Evolutionary conservation across 2,113 vertebrate species (phyloP), one percentile per base, ranked within the genome.

Genomic region (Miniopterus natalensis): DNA sequence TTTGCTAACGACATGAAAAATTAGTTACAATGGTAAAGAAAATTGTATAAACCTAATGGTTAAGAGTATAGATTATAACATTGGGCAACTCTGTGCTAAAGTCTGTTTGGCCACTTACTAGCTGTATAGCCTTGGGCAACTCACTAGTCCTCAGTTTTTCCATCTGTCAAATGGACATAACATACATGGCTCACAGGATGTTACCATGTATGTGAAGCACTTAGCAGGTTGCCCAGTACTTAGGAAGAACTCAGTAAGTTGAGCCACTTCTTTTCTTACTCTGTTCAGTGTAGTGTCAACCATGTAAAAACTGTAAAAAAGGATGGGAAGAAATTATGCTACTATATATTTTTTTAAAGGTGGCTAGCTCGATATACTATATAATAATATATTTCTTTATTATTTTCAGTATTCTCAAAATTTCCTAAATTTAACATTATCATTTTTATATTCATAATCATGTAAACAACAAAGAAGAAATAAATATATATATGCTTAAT

Each of bases 391-490:
- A 51, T 83, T 59, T 74, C 36, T n/a, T 45, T 36, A 78, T 86
- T 84, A 21, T 55, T 92, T 65, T 68, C 66, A 70, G 17, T 40
- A 80, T 88, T 92, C 74, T 74, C 3, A 66, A 78, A 94, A 80
- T 71, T 40, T 51, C 31, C 25, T 45, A 88, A 10, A 74, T 71
- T 78, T 84, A 88, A 47, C 29, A 29, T 53, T 65, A 25, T 25
- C 88, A 68, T 25, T 96, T 92, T 74, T 73, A 47, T 87, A 51
- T 84, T 88, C 2, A 42, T 51, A 84, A 84, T 74, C 29, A 66
- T 36, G 0, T 93, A 74, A 88, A 42, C 11, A 81, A 47, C 53
- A 55, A 73, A 84, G 25, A 84, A 93, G 45, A 88, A 88, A 55
- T 83, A 71, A 92, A 36, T 36, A 75, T 66, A 80, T 78, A n/a